Evolutionary conservation across 2,888 invertebrate species (phyloP).

Genomic region (Trichopria drosophilae): DNA sequence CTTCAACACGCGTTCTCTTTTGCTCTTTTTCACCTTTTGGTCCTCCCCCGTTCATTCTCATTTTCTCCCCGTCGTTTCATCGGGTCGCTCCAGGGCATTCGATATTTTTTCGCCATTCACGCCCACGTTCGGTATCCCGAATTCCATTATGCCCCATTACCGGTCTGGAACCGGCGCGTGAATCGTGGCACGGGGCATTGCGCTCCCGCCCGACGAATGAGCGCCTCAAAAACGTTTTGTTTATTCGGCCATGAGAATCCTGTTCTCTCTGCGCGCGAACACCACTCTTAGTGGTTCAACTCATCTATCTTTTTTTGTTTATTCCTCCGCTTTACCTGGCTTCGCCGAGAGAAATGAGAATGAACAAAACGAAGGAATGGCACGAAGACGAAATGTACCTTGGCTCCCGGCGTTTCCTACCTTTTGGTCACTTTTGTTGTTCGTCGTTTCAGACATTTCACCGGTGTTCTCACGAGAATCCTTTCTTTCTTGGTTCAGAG

Average conservation of each 20-base stretch:
- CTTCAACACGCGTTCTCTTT: constrained; percentile 26
- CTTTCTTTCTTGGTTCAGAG: too few species aligned
- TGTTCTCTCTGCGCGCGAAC: constrained; percentile 5
- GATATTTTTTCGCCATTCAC: constrained; percentile 39
- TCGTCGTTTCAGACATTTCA: too few species aligned
- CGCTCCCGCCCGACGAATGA: not conserved
- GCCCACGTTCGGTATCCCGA: constrained; percentile 39
- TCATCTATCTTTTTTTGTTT: not conserved
- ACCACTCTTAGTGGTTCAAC: not conserved
- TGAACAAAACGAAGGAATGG: constrained; percentile 14
- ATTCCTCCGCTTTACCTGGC: constrained; percentile 2
- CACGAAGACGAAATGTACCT: constrained; percentile 21
- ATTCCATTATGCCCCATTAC: constrained; percentile 49
- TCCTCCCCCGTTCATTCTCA: constrained; percentile 32
- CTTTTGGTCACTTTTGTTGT: not conserved
- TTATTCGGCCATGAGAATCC: constrained; percentile 36
- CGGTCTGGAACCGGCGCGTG: constrained; percentile 33
- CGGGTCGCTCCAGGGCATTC: constrained; percentile 53
- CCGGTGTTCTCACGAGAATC: too few species aligned
- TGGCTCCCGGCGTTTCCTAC: not conserved
- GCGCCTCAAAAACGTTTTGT: constrained; percentile 33
- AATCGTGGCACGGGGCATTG: constrained; percentile 36
- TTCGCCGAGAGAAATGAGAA: not conserved
- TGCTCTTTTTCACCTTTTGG: constrained; percentile 26
- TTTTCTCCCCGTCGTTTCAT: constrained; percentile 31